Evolutionary conservation across 2,797 vertebrate genomes (phyloP), one percentile per base, ranked within the genome.

Genomic region (Cygnus olor): DNA sequence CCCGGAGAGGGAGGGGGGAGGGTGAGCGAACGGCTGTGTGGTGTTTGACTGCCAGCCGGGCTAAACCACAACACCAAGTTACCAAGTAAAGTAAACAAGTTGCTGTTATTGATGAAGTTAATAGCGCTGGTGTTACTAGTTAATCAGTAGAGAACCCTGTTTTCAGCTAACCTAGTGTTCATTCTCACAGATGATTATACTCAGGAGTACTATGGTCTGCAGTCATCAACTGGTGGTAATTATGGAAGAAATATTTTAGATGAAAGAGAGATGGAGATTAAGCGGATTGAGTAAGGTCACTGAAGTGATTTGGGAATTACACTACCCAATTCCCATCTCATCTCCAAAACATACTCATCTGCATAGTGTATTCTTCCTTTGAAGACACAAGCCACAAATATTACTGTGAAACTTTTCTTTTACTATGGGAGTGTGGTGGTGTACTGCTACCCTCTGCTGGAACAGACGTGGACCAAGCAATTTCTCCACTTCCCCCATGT

Each of bases 361-460:
- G 13, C 15, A 63, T 54, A 32, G n/a, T 20, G 5, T 66, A 66
- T 70, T 80, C 80, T 81, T 91, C 77, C 34, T 72, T 70, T 84
- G 63, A 92, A 81, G 63, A 34, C 38, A 57, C n/a, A 65, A 83
- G 20, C 25, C 69, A 71, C 34, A 85, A 71, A 81, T 69, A 70
- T 28, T 40, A 24, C 49, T 72, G 49, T 53, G 42, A 45, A 92
- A 65, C 66, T 70, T 73, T 58, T 79, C 34, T 27, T 72, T 86
- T 84, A 16, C 15, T 42, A 12, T n/a, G 73, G 54, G 76, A 93
- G 40, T 20, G n/a, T 91, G 85, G n/a, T 42, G 88, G 77, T 57
- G 89, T 89, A 68, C 83, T 93, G 89, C 83, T 94, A 96, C 96
- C 93, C 83, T 93, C 95, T 96, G 91, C 85, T 93, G 93, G 83